Evolutionary conservation across 1,140 invertebrate genomes (phyloP).

Genomic region (Cherax destructor): DNA sequence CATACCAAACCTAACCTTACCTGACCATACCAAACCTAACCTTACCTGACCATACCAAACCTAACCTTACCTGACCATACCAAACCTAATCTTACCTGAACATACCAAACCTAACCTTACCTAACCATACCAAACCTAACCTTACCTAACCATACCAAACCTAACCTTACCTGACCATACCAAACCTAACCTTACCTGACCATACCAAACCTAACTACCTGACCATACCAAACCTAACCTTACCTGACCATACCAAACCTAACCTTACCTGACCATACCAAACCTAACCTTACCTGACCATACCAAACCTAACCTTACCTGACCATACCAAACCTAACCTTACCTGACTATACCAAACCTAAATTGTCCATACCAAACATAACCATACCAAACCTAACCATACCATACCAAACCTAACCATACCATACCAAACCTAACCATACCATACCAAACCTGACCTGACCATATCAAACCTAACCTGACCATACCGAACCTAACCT

Average conservation of each 20-base stretch:
- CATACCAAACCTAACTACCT: not conserved
- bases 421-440: not conserved
- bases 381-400: not conserved
- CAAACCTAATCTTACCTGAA: not conserved
- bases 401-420: not conserved
- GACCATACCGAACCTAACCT: constrained; percentile 23
- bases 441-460: not conserved
- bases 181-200: not conserved
- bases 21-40: not conserved
- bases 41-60: not conserved
- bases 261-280: not conserved
- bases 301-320: not conserved
- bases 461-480: not conserved
- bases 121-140: not conserved
- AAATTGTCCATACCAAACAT: not conserved
- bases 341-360: not conserved
- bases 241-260: too few species aligned
- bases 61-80: not conserved
- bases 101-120: not conserved
- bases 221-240: not conserved
- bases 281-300: not conserved
- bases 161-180: too few species aligned
- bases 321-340: not conserved
- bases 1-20: too few species aligned
- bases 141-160: not conserved